Percentiles rank a stretch among this genome's conserved stretches.
Evolutionary conservation across 2,797 vertebrate genomes (phyloP).

Genomic region (Picus viridis): DNA sequence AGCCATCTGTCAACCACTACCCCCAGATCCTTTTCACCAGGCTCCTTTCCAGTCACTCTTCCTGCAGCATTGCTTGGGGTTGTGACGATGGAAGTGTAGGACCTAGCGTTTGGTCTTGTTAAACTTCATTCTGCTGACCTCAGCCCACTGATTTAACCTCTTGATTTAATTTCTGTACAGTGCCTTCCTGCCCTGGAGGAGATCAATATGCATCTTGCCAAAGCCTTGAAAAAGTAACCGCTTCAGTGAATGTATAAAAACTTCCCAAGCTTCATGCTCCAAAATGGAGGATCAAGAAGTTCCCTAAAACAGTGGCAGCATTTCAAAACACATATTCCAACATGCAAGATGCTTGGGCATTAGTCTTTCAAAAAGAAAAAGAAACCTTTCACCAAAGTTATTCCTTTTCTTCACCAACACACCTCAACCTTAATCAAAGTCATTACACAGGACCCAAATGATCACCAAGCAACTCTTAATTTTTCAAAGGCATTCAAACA

Average conservation of each 20-base stretch:
- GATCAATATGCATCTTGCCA: neutral
- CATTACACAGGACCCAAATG: fast-evolving
- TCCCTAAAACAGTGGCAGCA: fast-evolving
- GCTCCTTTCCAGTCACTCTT: too few species aligned
- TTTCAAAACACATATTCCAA: neutral
- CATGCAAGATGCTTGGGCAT: neutral
- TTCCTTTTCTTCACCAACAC: neutral
- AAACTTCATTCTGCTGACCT: too few species aligned
- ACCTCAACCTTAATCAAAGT: neutral
- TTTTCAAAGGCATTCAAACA: neutral
- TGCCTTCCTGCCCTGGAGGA: too few species aligned
- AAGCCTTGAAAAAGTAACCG: neutral
- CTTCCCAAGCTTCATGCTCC: neutral
- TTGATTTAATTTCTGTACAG: too few species aligned
- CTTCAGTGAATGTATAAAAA: neutral
- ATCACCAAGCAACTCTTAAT: neutral
- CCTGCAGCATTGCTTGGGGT: too few species aligned
- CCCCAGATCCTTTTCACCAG: too few species aligned
- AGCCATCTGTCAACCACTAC: too few species aligned
- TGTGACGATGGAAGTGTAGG: too few species aligned
- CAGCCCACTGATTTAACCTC: too few species aligned
- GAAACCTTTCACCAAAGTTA: neutral
- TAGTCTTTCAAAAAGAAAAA: neutral
- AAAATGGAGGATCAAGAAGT: neutral
- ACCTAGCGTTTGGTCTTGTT: too few species aligned